Conservation (phyloP, 1,140 invertebrate genomes). For the Anadara kagoshimensis region DNA sequence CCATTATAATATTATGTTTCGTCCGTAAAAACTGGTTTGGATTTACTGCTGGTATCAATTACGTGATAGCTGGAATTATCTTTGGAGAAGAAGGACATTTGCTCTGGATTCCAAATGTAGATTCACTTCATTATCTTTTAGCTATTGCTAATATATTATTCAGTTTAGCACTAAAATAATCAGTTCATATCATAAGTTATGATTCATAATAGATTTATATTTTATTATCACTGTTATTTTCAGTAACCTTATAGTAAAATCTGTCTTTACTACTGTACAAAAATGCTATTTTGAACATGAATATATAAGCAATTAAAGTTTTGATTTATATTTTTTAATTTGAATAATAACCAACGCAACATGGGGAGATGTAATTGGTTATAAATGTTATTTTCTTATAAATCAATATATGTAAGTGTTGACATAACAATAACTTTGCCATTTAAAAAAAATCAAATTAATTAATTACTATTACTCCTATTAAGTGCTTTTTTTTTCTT, state of each 20-base stretch:
- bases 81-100: conserved; percentile 46
- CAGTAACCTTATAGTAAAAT: not conserved
- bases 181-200: not conserved
- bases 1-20: conserved; percentile 42
- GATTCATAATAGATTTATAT: not conserved
- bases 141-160: conserved; percentile 56
- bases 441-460: too few species aligned
- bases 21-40: conserved; percentile 47
- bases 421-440: too few species aligned
- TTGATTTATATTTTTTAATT: not conserved
- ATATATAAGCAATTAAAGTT: too few species aligned
- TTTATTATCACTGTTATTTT: too few species aligned
- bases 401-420: too few species aligned
- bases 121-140: conserved; percentile 56
- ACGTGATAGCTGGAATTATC: conserved; percentile 46
- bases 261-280: not conserved
- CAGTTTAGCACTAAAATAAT: conserved; percentile 27
- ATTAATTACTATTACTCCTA: too few species aligned
- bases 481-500: too few species aligned
- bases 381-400: too few species aligned
- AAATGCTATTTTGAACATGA: not conserved
- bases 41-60: conserved; percentile 43
- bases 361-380: too few species aligned
- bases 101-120: conserved; percentile 51
- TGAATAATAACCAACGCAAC: not conserved